Evolutionary conservation across 2,113 vertebrate genomes (phyloP), one percentile per base, ranked within the genome.

Genomic region (Mesitornis unicolor): DNA sequence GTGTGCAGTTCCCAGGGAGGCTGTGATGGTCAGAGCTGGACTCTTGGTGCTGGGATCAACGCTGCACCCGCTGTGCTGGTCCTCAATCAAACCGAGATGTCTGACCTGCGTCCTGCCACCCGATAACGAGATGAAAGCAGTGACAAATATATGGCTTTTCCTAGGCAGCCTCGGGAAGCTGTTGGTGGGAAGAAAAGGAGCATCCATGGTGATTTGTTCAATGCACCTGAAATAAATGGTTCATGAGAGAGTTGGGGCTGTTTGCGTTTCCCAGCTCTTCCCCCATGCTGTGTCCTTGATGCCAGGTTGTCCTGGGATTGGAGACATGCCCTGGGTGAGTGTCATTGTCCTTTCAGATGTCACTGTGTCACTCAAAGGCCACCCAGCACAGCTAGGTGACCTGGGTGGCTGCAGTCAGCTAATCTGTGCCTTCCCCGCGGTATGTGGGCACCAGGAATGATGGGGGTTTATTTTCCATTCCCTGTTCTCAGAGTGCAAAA

Each of bases 1-100:
- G 8, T 18, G 59, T 18, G 59, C 69, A 20, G 59, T 2, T 74
- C 68, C 16, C 0, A 2, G 29, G 33, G 11, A 36, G 56, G 69
- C 40, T 81, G 48, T 13, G 31, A 26, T 42, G 60, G 17, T 38
- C 0, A 0, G 22, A 84, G 10, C 38, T 0, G 1, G 54, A 53
- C 36, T 40, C 54, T 35, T 1, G 2, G 50, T 38, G 43, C 19
- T 70, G 68, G 77, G 53, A 54, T 71, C 56, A 22, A 56, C 26
- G 56, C 22, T 64, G 36, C 60, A 74, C 57, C 9, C 19, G 26
- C 10, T 9, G 35, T 84, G 78, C 70, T 80, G 53, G 25, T 77
- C 79, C 65, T 50, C 26, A 83, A 57, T 25, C 45, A 74, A 50
- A 22, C 26, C 0, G 0, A 64, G 51, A 47, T 57, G 40, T 48